Base-by-base conservation (phyloP, 2,113 vertebrate species). In the Pelusios castaneus region DNA sequence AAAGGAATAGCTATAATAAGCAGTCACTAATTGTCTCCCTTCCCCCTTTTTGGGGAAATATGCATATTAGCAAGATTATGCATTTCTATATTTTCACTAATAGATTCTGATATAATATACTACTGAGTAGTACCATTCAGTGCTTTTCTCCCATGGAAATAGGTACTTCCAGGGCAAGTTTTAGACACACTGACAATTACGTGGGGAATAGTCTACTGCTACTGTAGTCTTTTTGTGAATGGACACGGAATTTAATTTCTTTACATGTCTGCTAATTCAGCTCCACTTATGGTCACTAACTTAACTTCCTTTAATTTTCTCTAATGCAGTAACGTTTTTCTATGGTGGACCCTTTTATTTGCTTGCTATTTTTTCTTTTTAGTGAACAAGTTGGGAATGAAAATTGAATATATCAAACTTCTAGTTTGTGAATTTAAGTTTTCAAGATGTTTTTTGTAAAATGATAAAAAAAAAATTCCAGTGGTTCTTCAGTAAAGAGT, bases 401-500 rank as follows among this genome's bases (percentile, higher is more conserved):
- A 80, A 4, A 12, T 34, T 4, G 78, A 31, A 8, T 31, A 5
- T 5, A 3, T 29, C 83, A 83, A 89, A 52, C 6, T 76, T 88
- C 10, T 10, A 8, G 31, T 45, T 52, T 27, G 41, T 10, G 6
- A 9, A 4, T 56, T 52, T 76, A 52, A 0, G 10, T 90, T 58
- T 93, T 87, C 82, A 87, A 86, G 67, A 81, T 3, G 2, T 3
- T 94, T 85, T 54, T 73, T 52, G 13, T 17, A 52, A 52, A 52
- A 52, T 52, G 5, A 17, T 16, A 52, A 52, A 52, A 52, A 52
- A 17, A 17, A 52, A 52, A 52, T 4, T 95, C 97, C 87, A 78
- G 82, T 52, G 84, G 60, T 96, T 95, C 85, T 96, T 94, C 87
- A 83, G 60, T 54, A 88, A 96, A 94, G 90, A 96, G 92, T 95